These are phyloP conservation scores for Lutjanus campechanus DNA, from an alignment of 2,797 vertebrate genomes.

Conservation along the genomic window DNA sequence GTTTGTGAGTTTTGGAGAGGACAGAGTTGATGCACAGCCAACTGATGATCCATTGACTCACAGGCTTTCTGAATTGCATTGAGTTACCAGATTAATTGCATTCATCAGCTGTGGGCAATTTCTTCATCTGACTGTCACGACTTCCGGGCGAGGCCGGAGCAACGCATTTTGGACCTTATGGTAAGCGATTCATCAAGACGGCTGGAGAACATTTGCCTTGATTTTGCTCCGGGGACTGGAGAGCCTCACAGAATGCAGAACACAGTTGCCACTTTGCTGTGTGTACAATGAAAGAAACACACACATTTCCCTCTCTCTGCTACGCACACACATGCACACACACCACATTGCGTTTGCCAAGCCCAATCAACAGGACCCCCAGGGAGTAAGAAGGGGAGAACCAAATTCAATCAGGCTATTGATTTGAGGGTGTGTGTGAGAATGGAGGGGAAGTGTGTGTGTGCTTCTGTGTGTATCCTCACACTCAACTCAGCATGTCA, in stretches of 20 bases:
- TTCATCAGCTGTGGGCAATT: slow-evolving; percentile 22
- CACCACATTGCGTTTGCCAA: slow-evolving; percentile 34
- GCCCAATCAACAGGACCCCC: slow-evolving; percentile 53
- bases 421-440: slow-evolving; percentile 52
- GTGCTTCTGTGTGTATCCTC: slow-evolving; percentile 36
- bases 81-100: slow-evolving; percentile 19
- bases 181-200: slow-evolving; percentile 16
- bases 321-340: slow-evolving; percentile 16
- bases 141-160: not conserved
- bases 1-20: slow-evolving; percentile 2
- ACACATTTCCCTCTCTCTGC: not conserved
- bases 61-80: not conserved
- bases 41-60: slow-evolving; percentile 20
- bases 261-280: slow-evolving; percentile 19
- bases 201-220: slow-evolving; percentile 24
- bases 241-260: slow-evolving; percentile 50
- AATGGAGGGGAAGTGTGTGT: not conserved
- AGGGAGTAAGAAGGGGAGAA: slow-evolving; percentile 37
- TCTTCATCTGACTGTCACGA: slow-evolving; percentile 12
- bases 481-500: slow-evolving; percentile 44
- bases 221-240: slow-evolving; percentile 38
- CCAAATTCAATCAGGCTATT: slow-evolving; percentile 66
- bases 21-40: slow-evolving; percentile 6
- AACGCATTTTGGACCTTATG: not conserved
- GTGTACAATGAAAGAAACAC: slow-evolving; percentile 37